Evolutionary conservation across 2,797 vertebrate species (phyloP), one percentile per base, ranked within the genome.

Genomic region (Siniperca undulata): DNA sequence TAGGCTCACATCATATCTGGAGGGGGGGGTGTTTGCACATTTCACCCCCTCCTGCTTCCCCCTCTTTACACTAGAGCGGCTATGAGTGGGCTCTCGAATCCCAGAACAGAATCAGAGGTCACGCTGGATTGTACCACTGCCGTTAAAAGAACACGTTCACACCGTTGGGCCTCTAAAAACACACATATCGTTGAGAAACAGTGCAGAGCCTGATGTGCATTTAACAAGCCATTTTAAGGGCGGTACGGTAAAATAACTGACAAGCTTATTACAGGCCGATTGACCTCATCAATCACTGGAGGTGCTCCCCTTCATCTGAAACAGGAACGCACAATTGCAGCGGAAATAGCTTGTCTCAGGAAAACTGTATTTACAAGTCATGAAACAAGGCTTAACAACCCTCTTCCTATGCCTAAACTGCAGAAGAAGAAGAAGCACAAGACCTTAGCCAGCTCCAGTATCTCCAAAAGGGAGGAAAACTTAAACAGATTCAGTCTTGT

Each of bases 1-100:
- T 86, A 89, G 90, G 86, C 88, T 82, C 81, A 65, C 91, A 93
- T 93, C 93, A 93, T 89, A 91, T 93, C 90, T 86, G 83, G 82
- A 81, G 44, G 30, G 36, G 48, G 38, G 36, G 40, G 76, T 19
- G 22, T 30, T 52, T 24, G 72, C 55, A 59, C 82, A 52, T 69
- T 67, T 62, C 66, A 52, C 38, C 67, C 65, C 70, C 68, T 67
- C 70, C 42, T 50, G 38, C 69, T 59, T 59, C 59, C 64, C 24
- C 66, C 34, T 70, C 82, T 80, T 86, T 82, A 86, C 78, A 89
- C 87, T 75, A 76, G 77, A 84, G 77, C 70, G 62, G 81, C 70
- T 66, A 64, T 62, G 69, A 92, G 88, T 88, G 90, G 86, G 81
- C 78, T 82, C 93, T 94, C 84, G 42, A 87, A 40, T 65, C 70